These are phyloP conservation scores for Cyrtodaria siliqua DNA, from an alignment of 2,888 invertebrate species.

Conservation along the genomic window DNA sequence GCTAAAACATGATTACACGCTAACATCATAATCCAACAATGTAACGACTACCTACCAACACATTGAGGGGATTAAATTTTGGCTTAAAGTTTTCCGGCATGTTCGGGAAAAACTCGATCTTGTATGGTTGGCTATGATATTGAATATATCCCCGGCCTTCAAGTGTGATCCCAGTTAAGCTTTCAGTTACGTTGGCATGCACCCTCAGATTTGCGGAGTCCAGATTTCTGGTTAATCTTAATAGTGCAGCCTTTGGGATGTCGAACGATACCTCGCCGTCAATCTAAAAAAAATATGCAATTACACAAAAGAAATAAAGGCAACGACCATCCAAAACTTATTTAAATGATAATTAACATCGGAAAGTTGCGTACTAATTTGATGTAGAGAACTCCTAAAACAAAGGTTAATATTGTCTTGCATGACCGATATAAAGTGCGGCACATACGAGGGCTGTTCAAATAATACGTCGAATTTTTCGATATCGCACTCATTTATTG, in stretches of 20 bases:
- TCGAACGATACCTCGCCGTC: slow-evolving; percentile 58
- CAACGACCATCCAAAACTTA: too few species aligned
- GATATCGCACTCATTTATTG: too few species aligned
- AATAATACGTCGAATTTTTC: too few species aligned
- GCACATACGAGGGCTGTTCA: too few species aligned
- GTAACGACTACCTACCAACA: slow-evolving; percentile 43
- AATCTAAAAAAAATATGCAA: slow-evolving; percentile 56
- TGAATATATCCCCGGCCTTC: slow-evolving; percentile 91
- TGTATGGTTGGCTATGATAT: slow-evolving; percentile 91
- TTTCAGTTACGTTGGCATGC: slow-evolving; percentile 95
- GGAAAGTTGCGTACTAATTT: too few species aligned
- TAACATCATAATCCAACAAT: not conserved
- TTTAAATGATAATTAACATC: too few species aligned
- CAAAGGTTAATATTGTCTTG: too few species aligned
- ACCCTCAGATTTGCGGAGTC: slow-evolving; percentile 49
- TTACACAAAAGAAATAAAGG: too few species aligned
- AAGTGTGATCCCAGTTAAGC: slow-evolving; percentile 93
- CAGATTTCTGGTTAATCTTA: slow-evolving; percentile 45
- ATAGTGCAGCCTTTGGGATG: slow-evolving; percentile 39
- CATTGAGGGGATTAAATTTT: slow-evolving; percentile 47
- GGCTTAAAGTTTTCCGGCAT: slow-evolving; percentile 66
- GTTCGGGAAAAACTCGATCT: slow-evolving; percentile 62
- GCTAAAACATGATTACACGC: not conserved
- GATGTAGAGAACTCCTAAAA: too few species aligned
- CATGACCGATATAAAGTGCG: too few species aligned